Percentiles rank a stretch among this genome's conserved stretches.
phyloP scores from a whole-genome alignment of 1,140 invertebrate genomes.

The Ganaspis sp. region DNA sequence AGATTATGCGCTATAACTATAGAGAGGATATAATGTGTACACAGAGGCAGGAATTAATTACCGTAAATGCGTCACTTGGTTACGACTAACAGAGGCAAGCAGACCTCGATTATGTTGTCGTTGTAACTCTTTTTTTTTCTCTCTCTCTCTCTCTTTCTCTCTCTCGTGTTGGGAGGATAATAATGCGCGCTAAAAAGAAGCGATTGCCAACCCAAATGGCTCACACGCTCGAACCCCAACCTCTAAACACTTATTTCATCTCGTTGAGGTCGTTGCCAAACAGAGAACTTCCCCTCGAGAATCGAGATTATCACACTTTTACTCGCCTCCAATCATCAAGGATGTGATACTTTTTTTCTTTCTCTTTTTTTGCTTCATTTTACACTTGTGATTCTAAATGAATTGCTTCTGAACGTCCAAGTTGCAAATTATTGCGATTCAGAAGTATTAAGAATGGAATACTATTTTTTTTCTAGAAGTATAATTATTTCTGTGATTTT shows the following conservation, averaged over 20 bases:
- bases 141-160: background rate
- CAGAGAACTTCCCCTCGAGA: conserved; percentile 11
- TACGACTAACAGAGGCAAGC: background rate
- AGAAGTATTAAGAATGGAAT: too few relatives aligned
- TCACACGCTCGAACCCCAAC: conserved; percentile 28
- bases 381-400: too few relatives aligned
- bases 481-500: too few relatives aligned
- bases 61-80: conserved; percentile 4
- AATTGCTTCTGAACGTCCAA: too few relatives aligned
- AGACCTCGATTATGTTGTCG: background rate
- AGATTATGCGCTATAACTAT: background rate
- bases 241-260: conserved; percentile 16
- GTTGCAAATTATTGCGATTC: too few relatives aligned
- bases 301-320: background rate
- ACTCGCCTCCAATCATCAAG: conserved; percentile 5
- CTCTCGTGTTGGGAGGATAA: background rate
- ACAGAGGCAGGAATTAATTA: conserved; percentile 6
- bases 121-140: background rate
- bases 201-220: conserved; percentile 9
- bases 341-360: too few relatives aligned
- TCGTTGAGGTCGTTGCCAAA: conserved; percentile 29
- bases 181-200: conserved; percentile 21
- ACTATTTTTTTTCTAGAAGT: too few relatives aligned
- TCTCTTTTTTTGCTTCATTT: too few relatives aligned
- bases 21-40: background rate